These are phyloP conservation scores for Anthonomus grandis DNA, from an alignment of 1,140 invertebrate genomes.

Conservation along the genomic window DNA sequence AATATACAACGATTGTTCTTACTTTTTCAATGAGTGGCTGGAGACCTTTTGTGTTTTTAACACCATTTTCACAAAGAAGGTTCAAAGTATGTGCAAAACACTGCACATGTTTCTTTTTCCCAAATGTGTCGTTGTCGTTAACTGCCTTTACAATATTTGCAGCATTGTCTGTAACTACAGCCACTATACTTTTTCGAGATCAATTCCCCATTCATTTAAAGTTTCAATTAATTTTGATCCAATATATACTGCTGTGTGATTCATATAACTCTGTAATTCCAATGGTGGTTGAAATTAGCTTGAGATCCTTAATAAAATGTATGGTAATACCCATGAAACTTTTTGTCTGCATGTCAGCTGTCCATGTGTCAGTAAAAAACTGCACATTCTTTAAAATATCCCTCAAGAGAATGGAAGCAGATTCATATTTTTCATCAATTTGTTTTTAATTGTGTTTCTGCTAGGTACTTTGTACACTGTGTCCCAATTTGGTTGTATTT, in stretches of 20 bases:
- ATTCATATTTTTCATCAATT: slow-evolving; percentile 23
- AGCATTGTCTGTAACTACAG: neutral
- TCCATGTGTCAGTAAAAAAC: slow-evolving; percentile 22
- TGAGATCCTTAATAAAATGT: slow-evolving; percentile 18
- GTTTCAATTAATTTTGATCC: neutral
- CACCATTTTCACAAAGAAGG: no score
- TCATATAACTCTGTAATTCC: slow-evolving; percentile 14
- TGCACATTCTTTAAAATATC: slow-evolving; percentile 6
- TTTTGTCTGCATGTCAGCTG: slow-evolving; percentile 24
- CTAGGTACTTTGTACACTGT: no score
- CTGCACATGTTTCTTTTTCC: neutral
- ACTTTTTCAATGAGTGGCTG: no score
- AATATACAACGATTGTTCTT: no score
- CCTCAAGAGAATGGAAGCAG: slow-evolving; percentile 4
- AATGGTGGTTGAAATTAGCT: slow-evolving; percentile 9
- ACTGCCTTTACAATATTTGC: no score
- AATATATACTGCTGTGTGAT: slow-evolving; percentile 17
- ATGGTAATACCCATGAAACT: no score
- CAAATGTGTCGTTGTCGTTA: no score
- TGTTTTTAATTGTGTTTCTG: no score
- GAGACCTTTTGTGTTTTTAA: no score
- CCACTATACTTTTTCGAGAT: slow-evolving; percentile 1
- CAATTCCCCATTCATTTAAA: neutral
- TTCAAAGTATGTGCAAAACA: neutral
- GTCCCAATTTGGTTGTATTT: no score